Evolutionary conservation across 1,140 invertebrate genomes (phyloP).

Genomic region (Cotesia glomerata): DNA sequence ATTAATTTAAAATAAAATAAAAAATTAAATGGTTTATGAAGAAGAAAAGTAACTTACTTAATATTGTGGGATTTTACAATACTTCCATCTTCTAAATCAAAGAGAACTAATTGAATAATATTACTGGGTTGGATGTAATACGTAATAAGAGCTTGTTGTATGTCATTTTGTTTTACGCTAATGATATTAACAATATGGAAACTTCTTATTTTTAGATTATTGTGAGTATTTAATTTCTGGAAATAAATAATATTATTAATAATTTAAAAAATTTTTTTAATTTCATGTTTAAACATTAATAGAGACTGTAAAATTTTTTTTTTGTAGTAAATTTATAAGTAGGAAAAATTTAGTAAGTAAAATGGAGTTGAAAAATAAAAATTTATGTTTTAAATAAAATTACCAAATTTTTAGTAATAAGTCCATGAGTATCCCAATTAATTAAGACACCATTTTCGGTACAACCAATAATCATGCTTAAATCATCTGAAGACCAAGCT

Average conservation of each 20-base stretch:
- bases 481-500: conserved; percentile 54
- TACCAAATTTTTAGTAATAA: conserved; percentile 60
- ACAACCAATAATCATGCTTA: conserved; percentile 64
- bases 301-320: no score
- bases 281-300: no score
- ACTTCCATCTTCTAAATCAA: conserved; percentile 49
- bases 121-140: conserved; percentile 38
- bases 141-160: conserved; percentile 46
- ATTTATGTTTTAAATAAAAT: conserved; percentile 24
- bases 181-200: conserved; percentile 54
- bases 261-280: neutral
- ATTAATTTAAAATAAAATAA: neutral
- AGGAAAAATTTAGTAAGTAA: no score
- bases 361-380: neutral
- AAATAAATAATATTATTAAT: conserved; percentile 32
- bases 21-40: no score
- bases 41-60: conserved; percentile 29
- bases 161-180: conserved; percentile 32
- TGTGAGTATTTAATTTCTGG: conserved; percentile 43
- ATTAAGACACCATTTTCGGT: conserved; percentile 63
- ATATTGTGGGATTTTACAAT: conserved; percentile 34
- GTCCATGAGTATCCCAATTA: conserved; percentile 65
- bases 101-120: conserved; percentile 46
- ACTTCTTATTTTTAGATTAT: conserved; percentile 51
- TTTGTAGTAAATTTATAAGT: no score